phyloP scores from a whole-genome alignment of 2,797 vertebrate species.

The Molossus alvarezi region DNA sequence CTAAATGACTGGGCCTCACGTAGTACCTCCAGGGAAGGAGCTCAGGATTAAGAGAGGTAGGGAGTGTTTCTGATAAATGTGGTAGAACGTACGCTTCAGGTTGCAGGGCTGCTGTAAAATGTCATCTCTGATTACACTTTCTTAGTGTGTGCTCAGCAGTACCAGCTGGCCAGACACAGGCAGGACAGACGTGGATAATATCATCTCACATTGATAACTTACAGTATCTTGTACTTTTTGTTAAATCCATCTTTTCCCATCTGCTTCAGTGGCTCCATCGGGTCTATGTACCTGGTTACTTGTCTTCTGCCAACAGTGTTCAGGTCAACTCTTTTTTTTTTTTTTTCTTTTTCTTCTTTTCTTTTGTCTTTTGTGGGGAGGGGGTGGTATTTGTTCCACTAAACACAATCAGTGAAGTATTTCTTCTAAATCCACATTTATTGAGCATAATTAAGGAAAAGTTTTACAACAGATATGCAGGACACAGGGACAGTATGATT shows the following conservation, averaged over 20 bases:
- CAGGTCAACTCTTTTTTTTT: not conserved
- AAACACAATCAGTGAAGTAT: not conserved
- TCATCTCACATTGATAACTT: not conserved
- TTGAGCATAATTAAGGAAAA: not conserved
- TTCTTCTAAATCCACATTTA: not conserved
- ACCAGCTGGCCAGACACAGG: slow-evolving; percentile 12
- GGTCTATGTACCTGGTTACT: not conserved
- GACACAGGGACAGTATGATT: not conserved
- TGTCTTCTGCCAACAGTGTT: not conserved
- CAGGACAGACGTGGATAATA: not conserved
- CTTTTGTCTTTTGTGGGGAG: not conserved
- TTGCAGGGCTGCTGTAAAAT: not conserved
- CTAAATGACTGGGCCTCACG: not conserved
- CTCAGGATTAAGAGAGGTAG: not conserved
- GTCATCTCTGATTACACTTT: slow-evolving; percentile 7
- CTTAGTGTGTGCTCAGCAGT: not conserved
- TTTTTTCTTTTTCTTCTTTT: not conserved
- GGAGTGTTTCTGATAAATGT: not conserved
- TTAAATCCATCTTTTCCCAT: not conserved
- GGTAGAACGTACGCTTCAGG: not conserved
- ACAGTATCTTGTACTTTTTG: not conserved
- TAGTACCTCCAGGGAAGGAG: not conserved
- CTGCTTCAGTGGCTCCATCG: not conserved
- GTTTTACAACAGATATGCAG: not conserved
- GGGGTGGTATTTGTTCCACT: not conserved